phyloP scores from a whole-genome alignment of 2,888 invertebrate species.

The Merodon equestris region DNA sequence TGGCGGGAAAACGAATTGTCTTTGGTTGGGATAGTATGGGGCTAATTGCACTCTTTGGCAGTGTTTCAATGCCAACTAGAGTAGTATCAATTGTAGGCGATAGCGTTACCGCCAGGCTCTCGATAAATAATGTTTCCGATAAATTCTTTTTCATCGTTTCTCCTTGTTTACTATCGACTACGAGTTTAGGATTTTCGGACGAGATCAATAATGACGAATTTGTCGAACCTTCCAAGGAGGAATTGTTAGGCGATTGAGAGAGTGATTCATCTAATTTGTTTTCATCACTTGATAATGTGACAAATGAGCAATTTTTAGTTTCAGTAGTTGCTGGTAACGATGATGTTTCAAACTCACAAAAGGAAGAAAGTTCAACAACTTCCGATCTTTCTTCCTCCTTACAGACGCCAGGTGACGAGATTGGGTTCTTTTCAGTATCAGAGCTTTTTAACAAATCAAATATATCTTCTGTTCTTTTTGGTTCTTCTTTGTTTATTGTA shows the following conservation, averaged over 20 bases:
- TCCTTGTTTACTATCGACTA: slow-evolving; percentile 42
- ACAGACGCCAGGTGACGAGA: slow-evolving; percentile 29
- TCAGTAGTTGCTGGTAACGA: slow-evolving; percentile 16
- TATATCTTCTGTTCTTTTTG: slow-evolving; percentile 72
- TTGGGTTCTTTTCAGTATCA: slow-evolving; percentile 41
- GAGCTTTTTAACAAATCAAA: slow-evolving; percentile 77
- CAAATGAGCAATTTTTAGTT: slow-evolving; percentile 45
- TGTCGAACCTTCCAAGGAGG: slow-evolving; percentile 8
- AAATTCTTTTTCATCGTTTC: slow-evolving; percentile 22
- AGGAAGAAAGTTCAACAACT: neutral
- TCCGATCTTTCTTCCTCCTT: slow-evolving; percentile 1
- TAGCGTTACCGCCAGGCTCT: slow-evolving; percentile 73
- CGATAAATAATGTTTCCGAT: slow-evolving; percentile 48
- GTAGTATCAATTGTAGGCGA: slow-evolving; percentile 78
- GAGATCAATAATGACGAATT: slow-evolving; percentile 42
- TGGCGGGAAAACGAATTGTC: slow-evolving; percentile 88
- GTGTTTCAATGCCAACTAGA: slow-evolving; percentile 73
- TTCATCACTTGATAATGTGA: slow-evolving; percentile 36
- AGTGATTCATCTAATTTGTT: slow-evolving; percentile 31
- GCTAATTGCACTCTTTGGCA: slow-evolving; percentile 81
- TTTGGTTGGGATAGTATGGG: slow-evolving; percentile 90
- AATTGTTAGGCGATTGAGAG: slow-evolving; percentile 11
- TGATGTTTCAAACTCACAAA: slow-evolving; percentile 11
- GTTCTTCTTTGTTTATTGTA: slow-evolving; percentile 40
- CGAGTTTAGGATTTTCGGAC: slow-evolving; percentile 35